These are phyloP conservation scores for Monochamus saltuarius DNA, from an alignment of 1,140 invertebrate species.

Conservation along the genomic window DNA sequence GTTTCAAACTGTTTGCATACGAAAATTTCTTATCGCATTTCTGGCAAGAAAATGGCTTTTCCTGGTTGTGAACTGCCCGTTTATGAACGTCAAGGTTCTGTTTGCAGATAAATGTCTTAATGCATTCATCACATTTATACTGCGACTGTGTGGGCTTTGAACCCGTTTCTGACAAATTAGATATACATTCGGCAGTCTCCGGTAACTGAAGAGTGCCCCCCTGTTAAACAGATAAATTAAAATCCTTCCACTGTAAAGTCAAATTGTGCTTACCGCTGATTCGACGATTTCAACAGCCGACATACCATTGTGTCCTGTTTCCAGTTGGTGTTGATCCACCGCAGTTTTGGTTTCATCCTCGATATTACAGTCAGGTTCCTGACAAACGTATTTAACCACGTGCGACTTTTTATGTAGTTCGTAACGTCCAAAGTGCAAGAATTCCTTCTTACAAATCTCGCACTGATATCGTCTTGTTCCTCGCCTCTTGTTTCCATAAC, in stretches of 20 bases:
- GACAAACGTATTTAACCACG: constrained; percentile 58
- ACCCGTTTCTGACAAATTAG: not conserved
- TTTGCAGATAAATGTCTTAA: constrained; percentile 59
- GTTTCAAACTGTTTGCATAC: constrained; percentile 59
- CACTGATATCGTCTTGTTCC: constrained; percentile 54
- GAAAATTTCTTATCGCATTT: constrained; percentile 60
- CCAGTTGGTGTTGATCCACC: constrained; percentile 58
- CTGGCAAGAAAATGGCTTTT: constrained; percentile 58
- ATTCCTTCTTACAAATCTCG: constrained; percentile 58
- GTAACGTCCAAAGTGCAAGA: constrained; percentile 56
- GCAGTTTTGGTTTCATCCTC: constrained; percentile 53
- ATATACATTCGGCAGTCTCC: constrained; percentile 4
- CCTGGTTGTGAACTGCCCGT: constrained; percentile 58
- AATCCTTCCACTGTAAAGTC: not conserved
- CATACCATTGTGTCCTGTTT: constrained; percentile 54
- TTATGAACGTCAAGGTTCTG: constrained; percentile 60
- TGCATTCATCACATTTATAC: constrained; percentile 57
- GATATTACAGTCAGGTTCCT: constrained; percentile 50
- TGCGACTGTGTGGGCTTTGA: not conserved
- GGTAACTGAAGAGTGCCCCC: constrained; percentile 18
- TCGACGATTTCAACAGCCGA: constrained; percentile 39
- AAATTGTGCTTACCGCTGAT: constrained; percentile 16
- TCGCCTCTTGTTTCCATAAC: constrained; percentile 31
- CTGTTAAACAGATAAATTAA: constrained; percentile 11
- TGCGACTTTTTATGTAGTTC: constrained; percentile 46